phyloP scores from a whole-genome alignment of 2,797 vertebrate genomes.

The Parauchenoglanis ngamensis region DNA sequence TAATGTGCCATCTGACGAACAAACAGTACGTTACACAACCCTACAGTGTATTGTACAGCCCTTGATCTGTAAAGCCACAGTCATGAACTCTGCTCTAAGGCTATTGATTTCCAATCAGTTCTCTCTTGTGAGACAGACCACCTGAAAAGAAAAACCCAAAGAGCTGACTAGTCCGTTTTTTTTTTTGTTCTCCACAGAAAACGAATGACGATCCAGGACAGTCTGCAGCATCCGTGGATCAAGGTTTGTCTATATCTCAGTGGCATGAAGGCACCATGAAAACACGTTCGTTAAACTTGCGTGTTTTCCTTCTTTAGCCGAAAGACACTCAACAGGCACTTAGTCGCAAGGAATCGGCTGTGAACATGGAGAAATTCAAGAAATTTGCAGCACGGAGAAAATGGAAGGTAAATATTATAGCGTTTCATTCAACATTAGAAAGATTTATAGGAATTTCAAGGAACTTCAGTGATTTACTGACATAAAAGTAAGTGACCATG shows the following conservation, averaged over 20 bases:
- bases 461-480: background rate
- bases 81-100: background rate
- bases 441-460: background rate
- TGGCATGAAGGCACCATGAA: background rate
- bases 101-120: background rate
- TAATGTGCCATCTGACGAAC: background rate
- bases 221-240: slow-evolving; percentile 95
- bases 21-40: background rate
- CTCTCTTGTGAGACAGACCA: background rate
- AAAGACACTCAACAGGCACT: slow-evolving; percentile 95
- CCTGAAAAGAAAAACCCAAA: background rate
- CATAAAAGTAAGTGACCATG: background rate
- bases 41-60: background rate
- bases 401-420: slow-evolving; percentile 85
- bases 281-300: background rate
- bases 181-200: slow-evolving; percentile 76
- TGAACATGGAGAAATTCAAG: slow-evolving; percentile 99
- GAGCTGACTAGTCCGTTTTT: background rate
- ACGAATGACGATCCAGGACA: slow-evolving; percentile 96
- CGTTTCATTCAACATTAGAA: background rate
- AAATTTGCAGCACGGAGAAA: slow-evolving; percentile 96
- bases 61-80: background rate
- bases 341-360: slow-evolving; percentile 95
- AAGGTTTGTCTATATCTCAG: slow-evolving; percentile 79
- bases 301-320: slow-evolving; percentile 77